A percentile compares a stretch with the other conserved stretches of the same genome.
Evolutionary conservation across 2,113 vertebrate species (phyloP).

Genomic region (Tachysurus fulvidraco): DNA sequence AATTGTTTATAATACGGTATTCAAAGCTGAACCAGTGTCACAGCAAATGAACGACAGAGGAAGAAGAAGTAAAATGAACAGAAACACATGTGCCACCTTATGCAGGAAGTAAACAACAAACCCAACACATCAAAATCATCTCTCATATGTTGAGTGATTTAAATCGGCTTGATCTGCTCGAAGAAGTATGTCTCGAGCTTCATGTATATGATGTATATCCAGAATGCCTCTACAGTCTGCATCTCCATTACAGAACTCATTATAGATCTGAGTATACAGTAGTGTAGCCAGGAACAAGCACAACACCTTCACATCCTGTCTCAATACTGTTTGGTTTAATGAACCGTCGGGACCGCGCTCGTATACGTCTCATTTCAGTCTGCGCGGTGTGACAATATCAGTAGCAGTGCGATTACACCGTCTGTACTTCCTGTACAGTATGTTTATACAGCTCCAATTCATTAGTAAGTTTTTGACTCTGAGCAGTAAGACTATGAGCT

Average conservation of each 20-base stretch:
- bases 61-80: not conserved
- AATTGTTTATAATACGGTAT: not conserved
- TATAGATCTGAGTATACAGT: not conserved
- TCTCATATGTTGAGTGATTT: not conserved
- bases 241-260: not conserved
- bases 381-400: not conserved
- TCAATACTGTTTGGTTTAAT: too few species aligned
- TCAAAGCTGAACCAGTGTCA: not conserved
- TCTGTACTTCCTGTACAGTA: not conserved
- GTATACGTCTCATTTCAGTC: too few species aligned
- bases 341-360: too few species aligned
- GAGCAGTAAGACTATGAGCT: too few species aligned
- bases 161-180: not conserved
- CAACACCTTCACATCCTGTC: not conserved
- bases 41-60: not conserved
- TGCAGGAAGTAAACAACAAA: not conserved
- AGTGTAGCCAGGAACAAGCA: not conserved
- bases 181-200: not conserved
- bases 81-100: not conserved
- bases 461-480: not conserved
- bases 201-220: not conserved
- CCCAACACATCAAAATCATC: not conserved
- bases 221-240: not conserved
- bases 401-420: not conserved
- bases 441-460: not conserved